Base-by-base conservation (phyloP, 1,140 invertebrate genomes). In the Paralvinella palmiformis region DNA sequence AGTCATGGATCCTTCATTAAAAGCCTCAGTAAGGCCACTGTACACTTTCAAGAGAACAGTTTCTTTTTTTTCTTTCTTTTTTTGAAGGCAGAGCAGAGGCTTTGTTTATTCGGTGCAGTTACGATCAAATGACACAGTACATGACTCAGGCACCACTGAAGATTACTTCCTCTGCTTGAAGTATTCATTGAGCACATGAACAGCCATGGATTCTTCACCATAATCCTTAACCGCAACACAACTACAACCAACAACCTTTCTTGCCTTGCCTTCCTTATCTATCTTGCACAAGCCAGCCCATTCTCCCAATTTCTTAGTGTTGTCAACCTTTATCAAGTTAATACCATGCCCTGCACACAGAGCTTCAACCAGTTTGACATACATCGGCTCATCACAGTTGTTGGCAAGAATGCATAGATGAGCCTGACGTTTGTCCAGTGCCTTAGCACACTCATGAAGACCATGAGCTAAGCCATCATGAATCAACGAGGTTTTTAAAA, bases 251-350 rank as follows among this genome's bases (percentile, higher is more conserved):
- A 98, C 95, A 69, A 99, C 93, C 85, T 99, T 99, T 66, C 96
- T 88, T 48, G 97, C 93, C 82, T 98, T 98, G 67, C 96, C 96
- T 71, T 96, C 92, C 75, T 92, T 96, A 83, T 99, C 97, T 75
- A 98, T 95, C 85, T 99, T 99, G 84, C 97, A 99, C 36, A 99
- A 86, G 68, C 96, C 97, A 66, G 94, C 90, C 95, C 96, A 98
- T 86, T 99, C 96, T 33, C 96, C 96, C 24, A 99, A 86, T 78
- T 96, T 96, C 80, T 98, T 98, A 84, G 96, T 98, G 82, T 95
- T 94, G 78, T 98, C 94, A 61, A 99, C 83, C 83, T 94, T 94
- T 63, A 99, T 90, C 36, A 99, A 83, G 62, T 94, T 92, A 78
- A 99, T 99, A 78, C 93, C 88, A 83, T 99, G 96, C 82, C 99